Evolutionary conservation across 2,113 vertebrate species (phyloP), one percentile per base, ranked within the genome.

Genomic region (Andinoacara biseriatus): DNA sequence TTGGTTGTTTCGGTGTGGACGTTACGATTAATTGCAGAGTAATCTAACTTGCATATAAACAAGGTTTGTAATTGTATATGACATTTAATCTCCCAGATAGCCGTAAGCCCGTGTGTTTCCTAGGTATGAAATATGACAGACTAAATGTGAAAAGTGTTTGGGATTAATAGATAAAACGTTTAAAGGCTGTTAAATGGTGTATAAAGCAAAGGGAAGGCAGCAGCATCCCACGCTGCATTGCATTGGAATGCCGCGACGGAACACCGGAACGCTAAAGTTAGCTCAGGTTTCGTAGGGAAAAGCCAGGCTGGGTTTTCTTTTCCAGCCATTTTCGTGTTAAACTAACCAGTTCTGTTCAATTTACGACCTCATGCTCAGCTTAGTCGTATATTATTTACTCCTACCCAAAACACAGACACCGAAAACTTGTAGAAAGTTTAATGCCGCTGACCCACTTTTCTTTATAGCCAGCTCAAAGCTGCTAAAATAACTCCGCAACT

Each of bases 141-240:
- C 5, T 72, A 11, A 43, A 26, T 63, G 22, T 46, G 3, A 14
- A 58, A n/a, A 58, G 26, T 33, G 5, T 4, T n/a, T 35, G 3
- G 7, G 31, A 14, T 9, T 13, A 20, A 22, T 17, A 5, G 3
- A 78, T 29, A 14, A 20, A 78, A n/a, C 3, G 2, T 0, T 13
- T 29, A 18, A 10, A 35, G n/a, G 10, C 0, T 58, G 29, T n/a
- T 49, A 38, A 75, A 33, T 33, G 3, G 6, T 3, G 9, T 2
- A 5, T 0, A 24, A 38, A 60, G 59, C 54, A 13, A 26, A 10
- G 11, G 15, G 52, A 14, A 24, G 10, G 22, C 29, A 78, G 75
- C 35, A 75, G 77, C 86, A 86, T 88, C 83, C 82, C 58, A 88
- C 80, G 78, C 78, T 63, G 76, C 59, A 7, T 5, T 76, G 75